These are phyloP conservation scores for Nephila pilipes DNA, from an alignment of 1,140 invertebrate species.

Conservation along the genomic window DNA sequence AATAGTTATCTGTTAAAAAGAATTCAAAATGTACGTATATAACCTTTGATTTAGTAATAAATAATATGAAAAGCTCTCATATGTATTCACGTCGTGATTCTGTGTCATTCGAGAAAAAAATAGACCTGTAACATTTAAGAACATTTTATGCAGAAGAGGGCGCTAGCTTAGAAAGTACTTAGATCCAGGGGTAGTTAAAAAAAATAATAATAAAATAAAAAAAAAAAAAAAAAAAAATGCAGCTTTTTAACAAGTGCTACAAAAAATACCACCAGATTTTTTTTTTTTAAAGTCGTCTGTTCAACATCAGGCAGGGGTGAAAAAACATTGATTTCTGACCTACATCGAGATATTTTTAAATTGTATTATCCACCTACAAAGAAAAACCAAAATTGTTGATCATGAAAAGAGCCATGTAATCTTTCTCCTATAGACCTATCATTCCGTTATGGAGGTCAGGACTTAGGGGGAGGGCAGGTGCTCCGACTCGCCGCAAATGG, in stretches of 20 bases:
- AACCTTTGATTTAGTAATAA: no score
- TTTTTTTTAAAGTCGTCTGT: neutral
- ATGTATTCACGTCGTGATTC: no score
- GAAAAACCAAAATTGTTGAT: neutral
- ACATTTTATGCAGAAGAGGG: neutral
- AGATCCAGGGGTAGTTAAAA: neutral
- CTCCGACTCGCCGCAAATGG: slow-evolving; percentile 17
- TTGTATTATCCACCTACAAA: slow-evolving; percentile 13
- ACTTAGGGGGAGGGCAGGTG: slow-evolving; percentile 17
- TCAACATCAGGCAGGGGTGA: neutral
- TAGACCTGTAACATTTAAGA: no score
- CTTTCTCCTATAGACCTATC: neutral
- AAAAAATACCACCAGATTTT: neutral
- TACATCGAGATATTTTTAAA: neutral
- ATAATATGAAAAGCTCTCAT: no score
- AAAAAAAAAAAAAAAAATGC: neutral
- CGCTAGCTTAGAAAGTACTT: neutral
- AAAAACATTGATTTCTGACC: slow-evolving; percentile 16
- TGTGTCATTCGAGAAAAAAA: no score
- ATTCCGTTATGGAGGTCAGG: slow-evolving; percentile 69
- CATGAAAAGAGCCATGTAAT: neutral
- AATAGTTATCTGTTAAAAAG: no score
- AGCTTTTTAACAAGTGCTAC: neutral
- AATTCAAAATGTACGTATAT: no score
- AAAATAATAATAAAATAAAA: neutral